Evolutionary conservation across 2,888 invertebrate species (phyloP).

Genomic region (Heliconius ismenius): DNA sequence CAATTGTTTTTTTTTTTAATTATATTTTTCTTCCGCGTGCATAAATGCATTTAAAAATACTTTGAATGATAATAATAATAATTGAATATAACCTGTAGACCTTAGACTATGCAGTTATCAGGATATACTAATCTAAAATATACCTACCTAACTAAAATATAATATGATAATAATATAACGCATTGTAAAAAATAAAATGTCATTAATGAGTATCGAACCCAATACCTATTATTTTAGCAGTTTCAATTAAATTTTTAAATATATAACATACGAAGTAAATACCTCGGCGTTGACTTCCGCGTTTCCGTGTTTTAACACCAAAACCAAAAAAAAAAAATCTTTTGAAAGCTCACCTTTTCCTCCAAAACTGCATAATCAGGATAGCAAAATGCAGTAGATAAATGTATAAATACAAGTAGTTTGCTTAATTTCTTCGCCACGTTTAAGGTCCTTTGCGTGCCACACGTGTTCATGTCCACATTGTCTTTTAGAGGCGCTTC

Average conservation of each 20-base stretch:
- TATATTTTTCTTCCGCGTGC: not conserved
- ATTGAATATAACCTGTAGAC: not conserved
- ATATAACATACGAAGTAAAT: too few relatives aligned
- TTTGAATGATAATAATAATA: too few relatives aligned
- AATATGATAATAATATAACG: too few relatives aligned
- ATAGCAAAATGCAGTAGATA: conserved; percentile 98
- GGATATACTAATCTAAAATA: too few relatives aligned
- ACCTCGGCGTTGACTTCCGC: too few relatives aligned
- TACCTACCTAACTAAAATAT: too few relatives aligned
- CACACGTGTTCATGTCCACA: conserved; percentile 94
- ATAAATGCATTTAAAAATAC: not conserved
- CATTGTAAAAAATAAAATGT: too few relatives aligned
- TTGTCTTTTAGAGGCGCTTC: conserved; percentile 94
- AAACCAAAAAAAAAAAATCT: too few relatives aligned
- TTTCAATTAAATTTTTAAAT: too few relatives aligned
- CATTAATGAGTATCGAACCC: not conserved
- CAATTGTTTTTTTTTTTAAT: not conserved
- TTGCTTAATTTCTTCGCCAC: conserved; percentile 89
- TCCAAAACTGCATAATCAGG: conserved; percentile 86
- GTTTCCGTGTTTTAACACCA: too few relatives aligned
- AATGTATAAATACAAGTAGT: conserved; percentile 89
- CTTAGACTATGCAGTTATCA: not conserved
- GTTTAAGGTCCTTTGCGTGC: conserved; percentile 89
- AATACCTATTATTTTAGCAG: not conserved
- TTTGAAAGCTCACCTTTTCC: conserved; percentile 61